phyloP scores from a whole-genome alignment of 2,888 invertebrate species.

The Lottia gigantea region DNA sequence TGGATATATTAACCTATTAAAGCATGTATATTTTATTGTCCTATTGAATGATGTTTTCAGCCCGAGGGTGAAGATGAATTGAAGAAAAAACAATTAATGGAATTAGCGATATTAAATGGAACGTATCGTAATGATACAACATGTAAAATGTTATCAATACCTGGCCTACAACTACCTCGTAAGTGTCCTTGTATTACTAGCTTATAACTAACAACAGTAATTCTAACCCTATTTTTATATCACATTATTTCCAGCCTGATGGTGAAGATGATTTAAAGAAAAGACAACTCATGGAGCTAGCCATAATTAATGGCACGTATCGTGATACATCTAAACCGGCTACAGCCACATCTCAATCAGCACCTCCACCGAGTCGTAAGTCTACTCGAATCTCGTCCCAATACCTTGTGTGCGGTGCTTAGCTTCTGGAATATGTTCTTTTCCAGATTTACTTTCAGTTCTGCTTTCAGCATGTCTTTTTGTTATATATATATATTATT shows the following conservation, averaged over 20 bases:
- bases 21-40: not conserved
- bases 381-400: conserved; percentile 26
- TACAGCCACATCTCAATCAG: conserved; percentile 43
- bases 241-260: conserved; percentile 82
- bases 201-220: not conserved
- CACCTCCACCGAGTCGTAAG: conserved; percentile 57
- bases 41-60: conserved; percentile 73
- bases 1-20: too few species aligned
- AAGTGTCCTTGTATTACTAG: conserved; percentile 37
- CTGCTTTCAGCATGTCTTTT: conserved; percentile 19
- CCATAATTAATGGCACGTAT: conserved; percentile 99
- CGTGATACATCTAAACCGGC: conserved; percentile 62
- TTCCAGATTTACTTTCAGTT: conserved; percentile 17
- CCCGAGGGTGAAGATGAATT: conserved; percentile 99
- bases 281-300: conserved; percentile 99
- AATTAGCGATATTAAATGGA: conserved; percentile 99
- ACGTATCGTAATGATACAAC: conserved; percentile 86
- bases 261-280: conserved; percentile 99
- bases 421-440: conserved; percentile 16
- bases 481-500: conserved; percentile 1
- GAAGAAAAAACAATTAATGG: conserved; percentile 99
- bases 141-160: conserved; percentile 38
- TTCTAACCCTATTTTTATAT: conserved; percentile 3
- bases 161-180: conserved; percentile 39
- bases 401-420: conserved; percentile 26